These are phyloP conservation scores for Archocentrus centrarchus DNA, from an alignment of 2,113 vertebrate genomes.

Conservation along the genomic window DNA sequence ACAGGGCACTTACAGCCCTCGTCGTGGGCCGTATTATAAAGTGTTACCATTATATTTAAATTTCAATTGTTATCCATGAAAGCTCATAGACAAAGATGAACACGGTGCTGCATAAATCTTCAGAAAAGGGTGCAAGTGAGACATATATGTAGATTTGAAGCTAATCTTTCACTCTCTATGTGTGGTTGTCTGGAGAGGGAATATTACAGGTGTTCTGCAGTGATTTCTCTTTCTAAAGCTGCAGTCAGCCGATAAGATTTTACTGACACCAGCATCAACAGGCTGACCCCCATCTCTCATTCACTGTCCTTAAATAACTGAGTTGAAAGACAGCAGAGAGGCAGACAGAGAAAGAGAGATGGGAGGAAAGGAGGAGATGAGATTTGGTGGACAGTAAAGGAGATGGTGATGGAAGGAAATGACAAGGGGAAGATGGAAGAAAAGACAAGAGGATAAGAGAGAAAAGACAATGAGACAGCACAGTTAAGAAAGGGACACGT, in stretches of 20 bases:
- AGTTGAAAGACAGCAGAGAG: conserved; percentile 25
- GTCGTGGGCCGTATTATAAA: no score
- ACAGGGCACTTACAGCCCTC: no score
- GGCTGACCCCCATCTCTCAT: conserved; percentile 59
- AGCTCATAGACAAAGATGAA: not conserved
- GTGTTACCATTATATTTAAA: no score
- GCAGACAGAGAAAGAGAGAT: not conserved
- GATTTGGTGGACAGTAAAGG: conserved; percentile 14
- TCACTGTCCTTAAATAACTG: conserved; percentile 38
- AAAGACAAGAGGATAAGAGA: conserved; percentile 1
- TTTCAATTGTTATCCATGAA: not conserved
- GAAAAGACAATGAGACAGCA: not conserved
- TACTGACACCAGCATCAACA: conserved; percentile 53
- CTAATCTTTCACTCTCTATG: conserved; percentile 13
- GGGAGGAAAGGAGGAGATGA: conserved; percentile 24
- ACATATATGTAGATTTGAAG: not conserved
- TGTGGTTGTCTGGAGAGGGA: conserved; percentile 5
- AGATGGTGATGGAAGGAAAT: conserved; percentile 31
- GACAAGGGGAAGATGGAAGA: conserved; percentile 3
- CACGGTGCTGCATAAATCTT: not conserved
- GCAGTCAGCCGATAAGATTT: conserved; percentile 60
- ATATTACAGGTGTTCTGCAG: conserved; percentile 34
- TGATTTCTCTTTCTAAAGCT: conserved; percentile 39
- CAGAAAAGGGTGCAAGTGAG: not conserved
- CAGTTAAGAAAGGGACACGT: not conserved